Base-by-base conservation (phyloP, 2,113 vertebrate species). In the Porphyrio hochstetteri region DNA sequence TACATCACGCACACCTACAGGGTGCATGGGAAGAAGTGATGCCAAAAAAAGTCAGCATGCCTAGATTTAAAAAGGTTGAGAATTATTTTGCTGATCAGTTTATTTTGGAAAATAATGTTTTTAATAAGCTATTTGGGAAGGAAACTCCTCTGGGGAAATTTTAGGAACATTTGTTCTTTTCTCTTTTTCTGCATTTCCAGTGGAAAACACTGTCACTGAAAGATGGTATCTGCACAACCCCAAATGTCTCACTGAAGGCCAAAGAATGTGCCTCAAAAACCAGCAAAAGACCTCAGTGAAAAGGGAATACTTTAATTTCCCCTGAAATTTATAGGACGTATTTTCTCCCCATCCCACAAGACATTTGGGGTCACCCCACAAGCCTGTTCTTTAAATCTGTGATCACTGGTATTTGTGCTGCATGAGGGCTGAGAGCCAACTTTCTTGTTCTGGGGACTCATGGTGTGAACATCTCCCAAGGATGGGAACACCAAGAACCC, bases 401-500 rank as follows among this genome's bases (percentile, higher is more conserved):
- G 5, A 19, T 40, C 50, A 5, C 24, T 74, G 67, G 59, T 40
- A 21, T 88, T 89, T 88, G 46, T 46, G 85, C 72, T 71, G 23
- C 36, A 13, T 1, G 16, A 88, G 59, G 57, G 19, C 33, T 11
- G 10, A 60, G 14, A 57, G 28, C 35, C 46, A n/a, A 10, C 25
- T 15, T 64, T 38, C 63, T 60, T 1, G 0, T 78, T 69, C 35
- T 0, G 4, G 7, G 16, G 36, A 27, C 52, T 85, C 1, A 7
- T 0, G 13, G 67, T 69, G 88, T 67, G 63, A 86, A 44, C 0
- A 0, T 35, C 36, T 82, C 75, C 63, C 50, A 50, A 8, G 68
- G 35, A 70, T 55, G 17, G 63, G 71, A 86, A 18, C 40, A n/a
- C 7, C 55, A 70, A 24, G 3, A 1, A 15, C 68, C 71, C 40